Conservation (phyloP, 2,797 vertebrate genomes). For the Onychomys leucogaster region DNA sequence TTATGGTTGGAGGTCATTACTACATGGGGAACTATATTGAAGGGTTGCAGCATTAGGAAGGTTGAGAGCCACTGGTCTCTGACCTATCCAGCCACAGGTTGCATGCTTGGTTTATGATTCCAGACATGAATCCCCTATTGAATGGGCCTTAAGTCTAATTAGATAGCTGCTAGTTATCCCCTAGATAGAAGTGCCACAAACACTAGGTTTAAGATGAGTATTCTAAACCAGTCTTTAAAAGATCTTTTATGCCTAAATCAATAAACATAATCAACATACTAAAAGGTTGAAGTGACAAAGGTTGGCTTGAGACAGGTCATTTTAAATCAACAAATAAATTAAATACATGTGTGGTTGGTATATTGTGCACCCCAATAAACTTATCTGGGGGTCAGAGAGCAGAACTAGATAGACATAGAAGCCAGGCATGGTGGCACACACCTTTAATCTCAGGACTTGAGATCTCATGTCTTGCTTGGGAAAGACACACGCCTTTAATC, state of each 20-base stretch:
- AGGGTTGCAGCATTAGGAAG: neutral
- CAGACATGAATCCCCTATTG: neutral
- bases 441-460: too few species aligned
- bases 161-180: too few species aligned
- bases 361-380: too few species aligned
- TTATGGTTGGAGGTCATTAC: neutral
- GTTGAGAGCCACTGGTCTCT: neutral
- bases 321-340: slow-evolving; percentile 7
- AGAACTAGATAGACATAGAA: too few species aligned
- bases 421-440: too few species aligned
- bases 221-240: neutral
- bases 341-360: neutral
- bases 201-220: slow-evolving; percentile 29
- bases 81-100: neutral
- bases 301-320: neutral
- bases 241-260: slow-evolving; percentile 13
- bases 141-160: neutral
- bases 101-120: neutral
- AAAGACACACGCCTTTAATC: too few species aligned
- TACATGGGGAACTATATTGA: neutral
- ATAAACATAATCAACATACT: slow-evolving; percentile 33
- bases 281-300: slow-evolving; percentile 26
- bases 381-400: too few species aligned
- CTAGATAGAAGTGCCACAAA: neutral
- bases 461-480: too few species aligned